Base-by-base conservation (phyloP, 2,113 vertebrate genomes). In the Stigmatopora nigra region DNA sequence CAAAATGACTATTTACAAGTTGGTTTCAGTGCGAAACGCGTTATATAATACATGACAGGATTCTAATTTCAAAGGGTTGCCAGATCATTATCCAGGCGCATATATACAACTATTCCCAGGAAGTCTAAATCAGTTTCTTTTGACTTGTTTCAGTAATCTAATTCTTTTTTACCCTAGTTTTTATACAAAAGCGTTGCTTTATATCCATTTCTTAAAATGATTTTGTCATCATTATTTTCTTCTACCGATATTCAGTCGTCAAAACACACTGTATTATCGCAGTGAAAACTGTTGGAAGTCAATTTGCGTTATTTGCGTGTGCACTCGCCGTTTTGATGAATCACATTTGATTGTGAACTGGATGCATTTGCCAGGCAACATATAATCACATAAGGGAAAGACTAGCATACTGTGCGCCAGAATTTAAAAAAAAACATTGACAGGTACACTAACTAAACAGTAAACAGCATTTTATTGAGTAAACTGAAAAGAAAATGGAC, bases 301-400 rank as follows among this genome's bases (percentile, higher is more conserved):
- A 45, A 20, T 22, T 22, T 14, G 41, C 2, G 58, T 44, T 61
- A 6, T 61, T 61, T 45, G 45, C 36, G 41, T 22, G n/a, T 22
- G 17, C 19, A 19, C 38, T 61, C 12, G 22, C 19, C 22, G 41
- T 44, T 38, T 61, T 61, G 41, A 61, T 61, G 41, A 61, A 45
- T 61, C 59, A 22, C 59, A 61, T 61, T 61, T 61, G 41, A 61
- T 61, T 13, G 12, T 46, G 59, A 45, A 45, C 20, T 61, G 59
- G 19, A 7, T 45, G 59, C 19, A 19, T 41, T 22, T 45, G 59
- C 59, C 57, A 61, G 59, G 41, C 41, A n/a, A 61, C 22, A 41
- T 44, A 45, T 61, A 61, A 61, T 61, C 41, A 46, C 15, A 19
- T 61, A 61, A 61, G 59, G 36, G 59, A 61, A 22, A 41, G 59